Evolutionary conservation across 2,797 vertebrate genomes (phyloP).

Genomic region (Pseudotriccus pelzelni): DNA sequence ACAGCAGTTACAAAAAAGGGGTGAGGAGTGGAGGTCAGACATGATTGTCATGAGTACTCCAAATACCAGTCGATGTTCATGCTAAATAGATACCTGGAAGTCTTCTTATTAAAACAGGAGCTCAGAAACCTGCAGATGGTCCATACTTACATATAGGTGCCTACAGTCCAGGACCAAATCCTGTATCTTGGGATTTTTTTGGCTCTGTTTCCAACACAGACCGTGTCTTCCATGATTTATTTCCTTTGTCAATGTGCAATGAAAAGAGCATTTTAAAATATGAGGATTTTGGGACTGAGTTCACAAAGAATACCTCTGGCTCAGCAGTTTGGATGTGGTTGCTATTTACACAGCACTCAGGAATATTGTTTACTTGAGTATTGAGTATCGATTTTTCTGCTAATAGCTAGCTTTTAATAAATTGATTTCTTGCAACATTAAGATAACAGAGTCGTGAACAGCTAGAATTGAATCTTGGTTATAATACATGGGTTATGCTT

Average conservation of each 20-base stretch:
- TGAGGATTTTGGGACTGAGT: not conserved
- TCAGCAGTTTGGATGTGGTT: not conserved
- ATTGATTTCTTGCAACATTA: not conserved
- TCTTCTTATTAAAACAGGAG: not conserved
- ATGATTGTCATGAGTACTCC: not conserved
- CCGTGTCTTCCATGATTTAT: not conserved
- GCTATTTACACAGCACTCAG: not conserved
- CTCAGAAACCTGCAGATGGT: not conserved
- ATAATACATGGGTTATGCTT: not conserved
- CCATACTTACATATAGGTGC: not conserved
- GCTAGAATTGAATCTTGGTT: not conserved
- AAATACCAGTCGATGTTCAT: not conserved
- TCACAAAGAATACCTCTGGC: not conserved
- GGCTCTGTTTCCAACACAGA: not conserved
- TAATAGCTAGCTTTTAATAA: conserved; percentile 14
- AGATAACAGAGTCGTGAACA: not conserved
- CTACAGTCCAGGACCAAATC: not conserved
- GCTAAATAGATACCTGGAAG: not conserved
- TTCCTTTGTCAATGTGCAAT: not conserved
- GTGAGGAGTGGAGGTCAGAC: not conserved
- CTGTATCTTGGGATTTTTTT: not conserved
- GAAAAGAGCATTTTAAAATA: not conserved
- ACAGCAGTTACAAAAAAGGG: not conserved
- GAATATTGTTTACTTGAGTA: conserved; percentile 18
- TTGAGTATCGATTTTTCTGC: not conserved